phyloP scores from a whole-genome alignment of 2,797 vertebrate genomes.

The Sarcoramphus papa region DNA sequence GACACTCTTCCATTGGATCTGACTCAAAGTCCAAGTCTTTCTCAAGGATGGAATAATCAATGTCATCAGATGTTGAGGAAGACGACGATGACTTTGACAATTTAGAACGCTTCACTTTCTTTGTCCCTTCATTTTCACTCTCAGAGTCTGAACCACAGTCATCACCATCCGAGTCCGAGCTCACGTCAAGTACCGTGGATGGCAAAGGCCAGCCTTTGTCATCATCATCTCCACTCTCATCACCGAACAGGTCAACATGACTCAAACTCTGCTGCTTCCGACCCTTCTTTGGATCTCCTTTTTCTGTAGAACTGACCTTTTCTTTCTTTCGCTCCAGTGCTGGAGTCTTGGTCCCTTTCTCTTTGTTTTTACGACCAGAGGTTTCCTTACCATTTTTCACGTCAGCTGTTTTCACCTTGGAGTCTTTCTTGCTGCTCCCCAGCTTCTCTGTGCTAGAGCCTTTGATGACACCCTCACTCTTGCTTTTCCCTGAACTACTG shows the following conservation, averaged over 20 bases:
- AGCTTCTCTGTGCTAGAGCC: background rate
- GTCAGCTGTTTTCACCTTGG: conserved; percentile 44
- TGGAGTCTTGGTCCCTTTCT: conserved; percentile 40
- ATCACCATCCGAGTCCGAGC: conserved; percentile 64
- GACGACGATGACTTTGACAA: conserved; percentile 69
- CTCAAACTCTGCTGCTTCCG: conserved; percentile 78
- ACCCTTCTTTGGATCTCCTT: conserved; percentile 3
- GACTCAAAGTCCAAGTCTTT: conserved; percentile 89
- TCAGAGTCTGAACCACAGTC: conserved; percentile 67
- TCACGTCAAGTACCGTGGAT: background rate
- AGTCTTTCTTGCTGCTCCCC: conserved; percentile 70
- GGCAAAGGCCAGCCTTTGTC: conserved; percentile 1
- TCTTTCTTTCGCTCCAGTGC: conserved; percentile 56
- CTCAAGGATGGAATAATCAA: conserved; percentile 82
- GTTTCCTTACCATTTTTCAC: conserved; percentile 76
- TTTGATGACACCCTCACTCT: conserved; percentile 25
- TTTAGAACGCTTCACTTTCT: conserved; percentile 60
- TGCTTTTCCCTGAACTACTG: conserved; percentile 65
- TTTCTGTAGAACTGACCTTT: conserved; percentile 52
- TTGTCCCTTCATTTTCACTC: conserved; percentile 58
- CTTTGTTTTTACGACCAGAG: background rate
- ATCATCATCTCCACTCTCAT: conserved; percentile 88
- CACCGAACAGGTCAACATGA: conserved; percentile 91
- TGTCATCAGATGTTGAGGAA: conserved; percentile 61
- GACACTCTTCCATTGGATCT: conserved; percentile 96